A percentile compares a stretch with the other conserved stretches of the same genome.
Evolutionary conservation across 1,140 invertebrate genomes (phyloP).

Genomic region (Drosophila seguyi): DNA sequence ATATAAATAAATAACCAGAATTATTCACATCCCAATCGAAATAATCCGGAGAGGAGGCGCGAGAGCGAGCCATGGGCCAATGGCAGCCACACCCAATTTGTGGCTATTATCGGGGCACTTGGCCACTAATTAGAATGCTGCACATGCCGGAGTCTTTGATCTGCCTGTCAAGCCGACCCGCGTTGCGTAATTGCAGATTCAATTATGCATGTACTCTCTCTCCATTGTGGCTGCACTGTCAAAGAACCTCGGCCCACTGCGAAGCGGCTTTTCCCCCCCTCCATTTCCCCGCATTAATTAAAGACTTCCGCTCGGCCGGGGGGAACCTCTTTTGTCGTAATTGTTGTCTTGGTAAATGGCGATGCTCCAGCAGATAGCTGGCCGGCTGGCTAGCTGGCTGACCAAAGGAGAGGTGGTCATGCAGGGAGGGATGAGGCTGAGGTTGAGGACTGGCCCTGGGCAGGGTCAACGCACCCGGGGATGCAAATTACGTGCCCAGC

Average conservation of each 20-base stretch:
- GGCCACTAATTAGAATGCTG: constrained; percentile 37
- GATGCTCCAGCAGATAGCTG: constrained; percentile 45
- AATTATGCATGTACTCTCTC: constrained; percentile 60
- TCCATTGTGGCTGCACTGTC: constrained; percentile 22
- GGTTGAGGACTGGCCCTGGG: constrained; percentile 23
- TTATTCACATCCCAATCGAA: constrained; percentile 18
- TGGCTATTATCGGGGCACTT: constrained; percentile 31
- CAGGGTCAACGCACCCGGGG: constrained; percentile 43
- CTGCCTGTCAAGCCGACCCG: constrained; percentile 7
- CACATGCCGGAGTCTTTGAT: constrained; percentile 32
- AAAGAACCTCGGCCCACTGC: constrained; percentile 22
- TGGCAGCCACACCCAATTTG: constrained; percentile 36
- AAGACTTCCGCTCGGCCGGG: constrained; percentile 67
- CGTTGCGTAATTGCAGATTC: constrained; percentile 74
- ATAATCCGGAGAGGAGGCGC: constrained; percentile 9
- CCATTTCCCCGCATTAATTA: constrained; percentile 67
- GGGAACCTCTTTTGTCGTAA: constrained; percentile 74
- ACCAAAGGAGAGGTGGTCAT: constrained; percentile 36
- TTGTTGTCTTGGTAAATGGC: constrained; percentile 66
- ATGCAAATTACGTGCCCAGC: constrained; percentile 48
- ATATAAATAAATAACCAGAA: constrained; percentile 44
- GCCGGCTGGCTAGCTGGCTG: no score
- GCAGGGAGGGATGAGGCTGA: neutral
- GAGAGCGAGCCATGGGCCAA: no score
- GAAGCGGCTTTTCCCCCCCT: neutral